A percentile compares a stretch with the other conserved stretches of the same genome.
These are phyloP conservation scores for Oncorhynchus mykiss DNA, from an alignment of 2,113 vertebrate genomes.

Conservation along the genomic window DNA sequence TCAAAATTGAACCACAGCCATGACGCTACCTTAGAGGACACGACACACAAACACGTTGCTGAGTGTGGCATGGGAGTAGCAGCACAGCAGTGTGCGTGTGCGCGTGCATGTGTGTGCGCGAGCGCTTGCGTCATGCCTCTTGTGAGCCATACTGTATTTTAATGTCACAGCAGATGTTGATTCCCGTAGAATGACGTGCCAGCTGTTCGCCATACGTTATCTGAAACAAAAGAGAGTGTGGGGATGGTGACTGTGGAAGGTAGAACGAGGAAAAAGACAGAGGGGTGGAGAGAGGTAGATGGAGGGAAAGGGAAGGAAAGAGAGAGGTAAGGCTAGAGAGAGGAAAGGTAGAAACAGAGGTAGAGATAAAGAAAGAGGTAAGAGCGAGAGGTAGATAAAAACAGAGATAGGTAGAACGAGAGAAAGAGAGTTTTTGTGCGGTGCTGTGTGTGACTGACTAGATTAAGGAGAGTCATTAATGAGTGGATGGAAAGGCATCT, in stretches of 20 bases:
- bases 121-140: background rate
- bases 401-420: background rate
- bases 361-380: background rate
- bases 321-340: background rate
- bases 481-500: background rate
- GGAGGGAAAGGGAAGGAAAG: background rate
- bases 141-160: background rate
- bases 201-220: background rate
- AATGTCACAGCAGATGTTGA: constrained; percentile 12
- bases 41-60: background rate
- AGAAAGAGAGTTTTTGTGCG: too few relatives aligned
- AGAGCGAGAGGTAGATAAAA: background rate
- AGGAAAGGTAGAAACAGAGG: background rate
- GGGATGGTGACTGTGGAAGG: background rate
- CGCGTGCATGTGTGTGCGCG: background rate
- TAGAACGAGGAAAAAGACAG: background rate
- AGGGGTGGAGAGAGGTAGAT: background rate
- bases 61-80: background rate
- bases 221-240: background rate
- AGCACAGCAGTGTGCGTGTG: background rate
- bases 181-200: background rate
- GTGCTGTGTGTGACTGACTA: too few relatives aligned
- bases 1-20: background rate
- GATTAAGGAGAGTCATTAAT: background rate
- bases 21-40: background rate